Percentiles rank a stretch among this genome's conserved stretches.
These are phyloP conservation scores for Dicaeum eximium DNA, from an alignment of 2,113 vertebrate species.

Conservation along the genomic window DNA sequence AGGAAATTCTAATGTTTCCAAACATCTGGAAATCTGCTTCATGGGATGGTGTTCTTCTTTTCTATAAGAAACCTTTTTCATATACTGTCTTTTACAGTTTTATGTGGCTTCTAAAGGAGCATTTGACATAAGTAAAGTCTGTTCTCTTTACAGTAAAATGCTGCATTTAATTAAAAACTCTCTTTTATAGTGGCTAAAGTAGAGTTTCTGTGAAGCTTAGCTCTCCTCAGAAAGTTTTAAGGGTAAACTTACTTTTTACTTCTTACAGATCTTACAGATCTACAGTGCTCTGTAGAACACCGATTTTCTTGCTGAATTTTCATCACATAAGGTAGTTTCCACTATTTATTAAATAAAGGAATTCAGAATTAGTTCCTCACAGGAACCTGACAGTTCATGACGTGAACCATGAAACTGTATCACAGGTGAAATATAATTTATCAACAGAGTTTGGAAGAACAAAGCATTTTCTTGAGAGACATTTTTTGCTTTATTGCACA, in stretches of 20 bases:
- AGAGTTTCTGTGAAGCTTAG: slow-evolving; percentile 32
- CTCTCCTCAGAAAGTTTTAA: slow-evolving; percentile 14
- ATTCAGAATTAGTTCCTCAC: slow-evolving; percentile 4
- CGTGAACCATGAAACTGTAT: not conserved
- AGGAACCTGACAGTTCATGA: not conserved
- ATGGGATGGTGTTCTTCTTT: slow-evolving; percentile 58
- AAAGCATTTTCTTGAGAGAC: not conserved
- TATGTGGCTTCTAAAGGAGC: slow-evolving; percentile 61
- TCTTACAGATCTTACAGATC: not conserved
- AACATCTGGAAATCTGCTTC: slow-evolving; percentile 73
- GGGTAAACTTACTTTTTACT: slow-evolving; percentile 21
- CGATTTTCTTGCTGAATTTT: not conserved
- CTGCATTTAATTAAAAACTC: slow-evolving; percentile 62
- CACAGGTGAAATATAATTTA: not conserved
- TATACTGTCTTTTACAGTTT: slow-evolving; percentile 58
- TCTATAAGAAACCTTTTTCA: slow-evolving; percentile 61
- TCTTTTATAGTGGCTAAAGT: slow-evolving; percentile 50
- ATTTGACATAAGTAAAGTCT: slow-evolving; percentile 65
- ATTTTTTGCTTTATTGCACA: not conserved
- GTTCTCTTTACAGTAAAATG: slow-evolving; percentile 56
- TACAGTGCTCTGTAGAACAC: not conserved
- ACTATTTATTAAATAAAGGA: slow-evolving; percentile 16
- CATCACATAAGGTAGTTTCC: not conserved
- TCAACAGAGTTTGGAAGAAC: not conserved
- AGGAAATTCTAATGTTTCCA: slow-evolving; percentile 74